Evolutionary conservation across 2,888 invertebrate species (phyloP).

Genomic region (Calameuta pallipes): DNA sequence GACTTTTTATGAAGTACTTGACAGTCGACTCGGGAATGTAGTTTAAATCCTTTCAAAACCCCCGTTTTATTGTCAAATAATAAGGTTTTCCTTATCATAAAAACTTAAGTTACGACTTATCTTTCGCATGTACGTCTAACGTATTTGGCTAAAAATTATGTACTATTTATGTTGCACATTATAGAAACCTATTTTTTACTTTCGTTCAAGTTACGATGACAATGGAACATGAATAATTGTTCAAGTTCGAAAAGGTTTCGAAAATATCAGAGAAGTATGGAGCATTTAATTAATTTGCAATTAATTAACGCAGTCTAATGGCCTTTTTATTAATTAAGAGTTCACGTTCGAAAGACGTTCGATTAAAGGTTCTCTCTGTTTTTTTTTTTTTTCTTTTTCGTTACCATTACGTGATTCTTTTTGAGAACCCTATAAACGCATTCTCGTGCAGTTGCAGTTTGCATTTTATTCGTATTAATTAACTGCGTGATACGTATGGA

Average conservation of each 20-base stretch:
- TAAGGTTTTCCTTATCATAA: neutral
- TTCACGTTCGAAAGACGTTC: neutral
- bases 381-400: neutral
- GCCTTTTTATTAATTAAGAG: neutral
- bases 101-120: neutral
- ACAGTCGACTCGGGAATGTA: neutral
- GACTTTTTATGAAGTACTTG: neutral
- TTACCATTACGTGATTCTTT: neutral
- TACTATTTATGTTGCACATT: neutral
- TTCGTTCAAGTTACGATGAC: neutral
- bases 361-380: neutral
- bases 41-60: neutral
- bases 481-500: too few relatives aligned
- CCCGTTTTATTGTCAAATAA: neutral
- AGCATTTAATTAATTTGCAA: neutral
- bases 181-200: neutral
- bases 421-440: neutral
- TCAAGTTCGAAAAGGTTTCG: neutral
- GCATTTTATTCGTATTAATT: too few relatives aligned
- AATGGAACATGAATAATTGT: neutral
- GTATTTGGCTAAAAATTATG: neutral
- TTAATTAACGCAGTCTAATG: neutral
- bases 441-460: neutral
- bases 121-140: neutral
- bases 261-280: neutral